Evolutionary conservation across 2,113 vertebrate genomes (phyloP), one percentile per base, ranked within the genome.

Genomic region (Vimba vimba): DNA sequence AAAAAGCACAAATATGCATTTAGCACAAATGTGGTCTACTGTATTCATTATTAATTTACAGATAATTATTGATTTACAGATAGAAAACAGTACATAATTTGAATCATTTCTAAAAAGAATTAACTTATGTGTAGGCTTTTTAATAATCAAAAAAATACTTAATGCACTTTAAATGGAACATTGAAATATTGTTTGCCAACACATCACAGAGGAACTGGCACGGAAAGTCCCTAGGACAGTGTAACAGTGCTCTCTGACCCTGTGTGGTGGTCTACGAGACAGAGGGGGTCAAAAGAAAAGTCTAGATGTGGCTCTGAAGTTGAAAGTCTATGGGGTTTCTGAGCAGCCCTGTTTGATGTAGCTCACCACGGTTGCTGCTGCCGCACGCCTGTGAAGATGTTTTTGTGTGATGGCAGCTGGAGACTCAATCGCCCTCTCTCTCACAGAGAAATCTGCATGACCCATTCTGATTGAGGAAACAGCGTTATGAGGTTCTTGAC

Each of bases 371-470:
- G 80, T 45, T 45, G 47, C 15, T 77, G 55, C 39, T 23, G 21
- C 57, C 45, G 79, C 52, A 74, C 57, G 74, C 60, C 15, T 85
- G 73, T 52, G 79, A 85, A 83, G 30, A 57, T 71, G 81, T 45
- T 57, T 55, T 64, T 83, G 84, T 74, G 9, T 43, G n/a, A 86
- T 50, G 84, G 86, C 90, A 89, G 83, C 88, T 88, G 88, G 75
- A 77, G 68, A 43, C 36, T 80, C 78, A 74, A 75, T 82, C 55
- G 87, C 21, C 39, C 30, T 66, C 73, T 82, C 7, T 64, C 52
- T 15, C 62, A 39, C 43, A 25, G 47, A 33, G 30, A 77, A 84
- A 82, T 81, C 83, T 84, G 83, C 84, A 52, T 13, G 43, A 11
- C 50, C 27, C 77, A 57, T 62, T 62, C 55, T 83, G 60, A 79